phyloP scores from a whole-genome alignment of 2,797 vertebrate species.

The Aselliscus stoliczkanus region DNA sequence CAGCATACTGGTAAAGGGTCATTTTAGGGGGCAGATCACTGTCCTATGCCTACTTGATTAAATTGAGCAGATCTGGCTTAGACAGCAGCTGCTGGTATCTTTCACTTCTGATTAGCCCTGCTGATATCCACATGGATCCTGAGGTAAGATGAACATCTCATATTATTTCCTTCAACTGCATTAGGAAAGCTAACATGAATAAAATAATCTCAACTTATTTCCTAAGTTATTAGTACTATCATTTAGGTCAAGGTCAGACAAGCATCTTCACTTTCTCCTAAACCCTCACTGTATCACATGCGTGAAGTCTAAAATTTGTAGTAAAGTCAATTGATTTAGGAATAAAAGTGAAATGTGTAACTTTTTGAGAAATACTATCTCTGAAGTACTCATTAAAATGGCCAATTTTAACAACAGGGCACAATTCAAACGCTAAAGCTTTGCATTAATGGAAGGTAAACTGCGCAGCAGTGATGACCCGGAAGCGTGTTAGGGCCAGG shows the following conservation, averaged over 20 bases:
- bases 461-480: background rate
- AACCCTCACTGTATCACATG: background rate
- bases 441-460: constrained; percentile 57
- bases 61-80: background rate
- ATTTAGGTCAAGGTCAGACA: background rate
- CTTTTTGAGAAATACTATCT: constrained; percentile 35
- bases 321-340: constrained; percentile 58
- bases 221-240: background rate
- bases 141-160: background rate
- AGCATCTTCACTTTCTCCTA: constrained; percentile 24
- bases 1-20: background rate
- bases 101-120: background rate
- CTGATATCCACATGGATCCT: background rate
- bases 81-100: background rate
- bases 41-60: background rate
- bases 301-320: constrained; percentile 14
- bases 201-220: constrained; percentile 6
- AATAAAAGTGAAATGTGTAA: constrained; percentile 47
- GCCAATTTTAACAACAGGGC: constrained; percentile 42
- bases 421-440: constrained; percentile 45
- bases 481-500: background rate
- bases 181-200: background rate
- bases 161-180: background rate
- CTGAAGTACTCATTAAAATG: constrained; percentile 40
- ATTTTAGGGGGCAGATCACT: background rate